Base-by-base conservation (phyloP, 2,888 invertebrate species). In the Reticulitermes lucifugus region DNA sequence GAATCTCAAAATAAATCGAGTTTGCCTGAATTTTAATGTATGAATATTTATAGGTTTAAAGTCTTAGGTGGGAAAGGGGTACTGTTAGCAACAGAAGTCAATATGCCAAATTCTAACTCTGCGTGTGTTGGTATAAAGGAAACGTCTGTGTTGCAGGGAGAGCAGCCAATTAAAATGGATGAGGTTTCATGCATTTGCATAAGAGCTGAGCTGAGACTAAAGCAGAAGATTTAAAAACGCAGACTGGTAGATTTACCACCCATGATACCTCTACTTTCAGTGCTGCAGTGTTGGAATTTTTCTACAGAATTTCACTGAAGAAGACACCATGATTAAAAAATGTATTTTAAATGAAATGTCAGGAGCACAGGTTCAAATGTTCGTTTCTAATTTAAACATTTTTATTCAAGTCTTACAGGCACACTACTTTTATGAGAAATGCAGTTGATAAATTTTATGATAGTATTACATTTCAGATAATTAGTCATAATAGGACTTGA, bases 101-200 rank as follows among this genome's bases (percentile, higher is more conserved):
- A 85, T 85, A 83, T 83, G 83, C 85, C 85, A 83, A 85, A 85
- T 83, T 85, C 83, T 35, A n/a, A n/a, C n/a, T 41, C 35, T 77
- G 46, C 41, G 77, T 77, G 43, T 77, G 77, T 77, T 51, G 43
- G 77, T 77, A 77, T 77, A 77, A 77, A 77, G 77, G 77, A 77
- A 81, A 81, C 81, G 81, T 81, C 81, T 81, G 81, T 81, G 81
- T 81, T 81, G 70, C 43, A 43, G 65, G 35, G 55, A 60, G 60
- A 73, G 73, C 14, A 79, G 84, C 84, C 85, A 86, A 86, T 86
- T 86, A 86, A 86, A 85, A 85, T 85, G 83, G 85, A 86, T 86
- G 84, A 86, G 85, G 83, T 79, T 83, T 79, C 71, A 43, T 83
- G 70, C 35, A 83, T 85, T 85, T 85, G 85, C 85, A 85, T 85